phyloP scores from a whole-genome alignment of 2,113 vertebrate species.

The Vombatus ursinus region DNA sequence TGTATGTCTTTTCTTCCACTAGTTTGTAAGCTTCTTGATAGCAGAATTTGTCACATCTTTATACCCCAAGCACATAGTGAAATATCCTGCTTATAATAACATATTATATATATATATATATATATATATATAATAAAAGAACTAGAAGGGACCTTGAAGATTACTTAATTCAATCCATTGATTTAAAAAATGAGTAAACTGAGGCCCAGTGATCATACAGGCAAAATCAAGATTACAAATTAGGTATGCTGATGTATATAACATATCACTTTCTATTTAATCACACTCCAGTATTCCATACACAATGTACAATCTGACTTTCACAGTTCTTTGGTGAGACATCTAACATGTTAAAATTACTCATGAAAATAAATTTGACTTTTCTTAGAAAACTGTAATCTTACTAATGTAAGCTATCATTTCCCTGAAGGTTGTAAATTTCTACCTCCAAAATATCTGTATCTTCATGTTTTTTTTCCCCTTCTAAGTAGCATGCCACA shows the following conservation, averaged over 20 bases:
- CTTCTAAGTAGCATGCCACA: slow-evolving; percentile 7
- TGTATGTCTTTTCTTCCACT: neutral
- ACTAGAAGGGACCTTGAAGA: neutral
- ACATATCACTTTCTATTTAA: neutral
- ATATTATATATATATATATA: too few relatives aligned
- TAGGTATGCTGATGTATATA: neutral
- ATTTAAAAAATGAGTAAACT: neutral
- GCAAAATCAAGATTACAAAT: neutral
- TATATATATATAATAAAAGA: neutral
- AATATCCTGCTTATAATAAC: neutral
- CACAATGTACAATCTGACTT: neutral
- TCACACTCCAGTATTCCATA: neutral
- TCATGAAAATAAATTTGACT: slow-evolving; percentile 1
- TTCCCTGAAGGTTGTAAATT: neutral
- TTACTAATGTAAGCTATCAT: slow-evolving; percentile 26
- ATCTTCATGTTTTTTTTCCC: slow-evolving; percentile 37
- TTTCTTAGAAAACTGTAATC: slow-evolving; percentile 43
- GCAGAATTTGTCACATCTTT: neutral
- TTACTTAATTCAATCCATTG: neutral
- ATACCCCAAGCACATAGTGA: neutral
- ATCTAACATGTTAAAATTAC: slow-evolving; percentile 13
- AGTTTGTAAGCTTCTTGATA: neutral
- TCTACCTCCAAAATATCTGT: slow-evolving; percentile 18
- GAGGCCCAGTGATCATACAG: neutral
- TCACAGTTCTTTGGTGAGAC: neutral